phyloP scores from a whole-genome alignment of 2,888 invertebrate species.

The Blomia tropicalis region DNA sequence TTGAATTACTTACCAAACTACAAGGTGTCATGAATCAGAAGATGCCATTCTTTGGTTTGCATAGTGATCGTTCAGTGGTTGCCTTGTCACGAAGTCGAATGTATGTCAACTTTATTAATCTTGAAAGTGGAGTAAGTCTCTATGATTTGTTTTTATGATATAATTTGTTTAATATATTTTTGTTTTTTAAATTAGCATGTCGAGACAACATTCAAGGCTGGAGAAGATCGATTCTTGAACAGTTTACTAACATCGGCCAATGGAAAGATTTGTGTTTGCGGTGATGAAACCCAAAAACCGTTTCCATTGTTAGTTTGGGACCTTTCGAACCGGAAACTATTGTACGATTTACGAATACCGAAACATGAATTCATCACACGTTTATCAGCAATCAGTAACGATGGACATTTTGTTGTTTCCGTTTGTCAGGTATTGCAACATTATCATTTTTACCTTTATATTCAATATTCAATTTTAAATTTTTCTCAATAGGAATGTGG shows the following conservation, averaged over 20 bases:
- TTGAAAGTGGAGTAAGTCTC: constrained; percentile 48
- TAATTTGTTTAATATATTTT: not conserved
- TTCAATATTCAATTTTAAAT: constrained; percentile 10
- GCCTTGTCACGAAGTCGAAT: constrained; percentile 68
- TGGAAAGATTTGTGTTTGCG: constrained; percentile 70
- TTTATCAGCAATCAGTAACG: constrained; percentile 64
- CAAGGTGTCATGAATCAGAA: constrained; percentile 75
- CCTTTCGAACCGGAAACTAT: constrained; percentile 58
- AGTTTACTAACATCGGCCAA: constrained; percentile 71
- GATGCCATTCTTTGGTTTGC: constrained; percentile 73
- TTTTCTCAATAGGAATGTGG: constrained; percentile 44
- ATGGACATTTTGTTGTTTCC: constrained; percentile 49
- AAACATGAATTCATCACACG: constrained; percentile 74
- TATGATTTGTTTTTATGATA: not conserved
- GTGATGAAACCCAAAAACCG: constrained; percentile 80
- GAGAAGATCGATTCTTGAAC: constrained; percentile 74
- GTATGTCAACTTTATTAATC: constrained; percentile 73
- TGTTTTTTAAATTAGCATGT: constrained; percentile 42
- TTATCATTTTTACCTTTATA: too few species aligned
- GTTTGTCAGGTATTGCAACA: constrained; percentile 39
- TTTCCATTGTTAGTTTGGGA: constrained; percentile 80
- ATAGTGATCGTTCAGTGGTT: constrained; percentile 60
- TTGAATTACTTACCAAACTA: constrained; percentile 50
- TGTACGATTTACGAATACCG: constrained; percentile 70
- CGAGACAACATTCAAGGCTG: constrained; percentile 65